Evolutionary conservation across 30 jellyfish, hydroid and myxozoan species (phyloP), one percentile per base, ranked within the genome.

Genomic region (Aurelia coerulea): DNA sequence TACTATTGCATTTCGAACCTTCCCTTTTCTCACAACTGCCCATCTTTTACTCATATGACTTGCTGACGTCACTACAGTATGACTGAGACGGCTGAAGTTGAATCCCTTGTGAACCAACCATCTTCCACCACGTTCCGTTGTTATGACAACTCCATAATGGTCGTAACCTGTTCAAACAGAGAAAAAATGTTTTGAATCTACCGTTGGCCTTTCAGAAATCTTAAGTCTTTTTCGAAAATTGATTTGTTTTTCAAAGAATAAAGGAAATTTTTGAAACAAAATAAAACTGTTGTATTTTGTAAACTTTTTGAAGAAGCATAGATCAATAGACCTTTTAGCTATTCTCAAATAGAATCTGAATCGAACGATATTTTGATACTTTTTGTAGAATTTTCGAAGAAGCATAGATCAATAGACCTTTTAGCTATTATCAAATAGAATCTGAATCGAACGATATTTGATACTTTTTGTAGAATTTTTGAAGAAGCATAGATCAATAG

Each of bases 41-140:
- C 92, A 83, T 60, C 86, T 58, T 46, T 46, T 50, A 79, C 86
- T 83, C 92, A 83, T 83, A 51, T 83, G 92, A 1, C 32, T 33
- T 63, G 86, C 81, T 10, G 63, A 52, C 13, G 81, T 62, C 16
- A 83, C 53, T 18, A 83, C 92, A 13, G 92, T 68, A 52, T 73
- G 73, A 32, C 86, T 52, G 2, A 0, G 51, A 1, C 86, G 56
- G 35, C 86, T 69, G 76, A 83, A 83, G 74, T 51, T 33, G 80
- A 51, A 65, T 19, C 92, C 92, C 37, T 83, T 83, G 81, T 83
- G 92, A 5, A 83, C 86, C 80, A 83, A 62, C 92, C 92, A 83
- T 31, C 92, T 65, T 62, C 73, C 46, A 15, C 92, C 86, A 18
- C 39, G 41, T 15, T 73, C 15, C 7, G 92, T 83, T 62, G 92